Evolutionary conservation across 2,797 vertebrate genomes (phyloP), one percentile per base, ranked within the genome.

Genomic region (Taenioides sp.): DNA sequence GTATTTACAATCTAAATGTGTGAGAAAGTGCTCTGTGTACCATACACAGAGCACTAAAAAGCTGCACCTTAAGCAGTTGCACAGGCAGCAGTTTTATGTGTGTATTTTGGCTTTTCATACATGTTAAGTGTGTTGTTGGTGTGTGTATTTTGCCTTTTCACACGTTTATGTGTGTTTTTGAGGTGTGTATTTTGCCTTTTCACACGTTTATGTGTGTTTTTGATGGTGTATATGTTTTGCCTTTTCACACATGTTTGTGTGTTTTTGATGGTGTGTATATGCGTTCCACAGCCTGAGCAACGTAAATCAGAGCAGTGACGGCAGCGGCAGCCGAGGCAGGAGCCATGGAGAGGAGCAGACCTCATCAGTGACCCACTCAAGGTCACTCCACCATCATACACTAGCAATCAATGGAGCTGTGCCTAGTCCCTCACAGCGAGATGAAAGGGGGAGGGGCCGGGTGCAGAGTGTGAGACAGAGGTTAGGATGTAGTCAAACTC

Each of bases 321-420:
- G 73, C 70, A 50, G 73, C 80, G 75, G 75, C 78, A 76, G 83
- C 76, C 64, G 55, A 64, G 71, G 81, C 83, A 70, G 74, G 84
- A 83, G 83, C 77, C 77, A 81, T 79, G 58, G 52, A 86, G 78
- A 17, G 74, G 71, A 82, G 85, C 67, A 34, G 83, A 89, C 79
- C 87, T 88, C 84, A 81, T 88, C 84, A 71, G 80, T 85, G 84
- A 91, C 87, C 87, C 78, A 25, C 87, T 90, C 90, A 92, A 92
- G 89, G 91, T 93, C 90, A 90, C 80, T 76, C 84, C 86, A 77
- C 82, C 85, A 86, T 75, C 79, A 83, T 80, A 82, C 86, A 90
- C 84, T 83, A 86, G 72, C 81, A 90, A 91, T 91, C 90, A 92
- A 89, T 91, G 88, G 85, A 73, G 85, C 86, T 80, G 78, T 83